phyloP scores from a whole-genome alignment of 2,113 vertebrate species.

The Nothobranchius kuhntae region DNA sequence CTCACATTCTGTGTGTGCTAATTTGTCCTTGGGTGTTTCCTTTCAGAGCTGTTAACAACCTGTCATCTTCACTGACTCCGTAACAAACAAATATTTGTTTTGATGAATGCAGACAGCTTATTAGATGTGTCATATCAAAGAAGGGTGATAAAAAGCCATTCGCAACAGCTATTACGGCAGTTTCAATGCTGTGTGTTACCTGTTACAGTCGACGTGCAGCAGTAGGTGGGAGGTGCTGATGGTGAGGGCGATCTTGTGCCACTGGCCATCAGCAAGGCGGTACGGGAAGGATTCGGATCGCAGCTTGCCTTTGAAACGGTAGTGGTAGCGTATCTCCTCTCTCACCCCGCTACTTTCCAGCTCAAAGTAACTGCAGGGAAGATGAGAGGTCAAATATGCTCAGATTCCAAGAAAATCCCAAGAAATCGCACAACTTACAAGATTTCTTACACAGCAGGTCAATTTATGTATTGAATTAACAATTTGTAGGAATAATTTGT shows the following conservation, averaged over 20 bases:
- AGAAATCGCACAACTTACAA: neutral
- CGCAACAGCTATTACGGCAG: slow-evolving; percentile 3
- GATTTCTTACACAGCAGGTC: neutral
- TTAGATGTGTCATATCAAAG: slow-evolving; percentile 47
- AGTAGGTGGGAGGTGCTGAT: slow-evolving; percentile 89
- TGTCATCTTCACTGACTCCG: slow-evolving; percentile 35
- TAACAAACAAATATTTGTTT: slow-evolving; percentile 48
- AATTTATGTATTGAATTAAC: neutral
- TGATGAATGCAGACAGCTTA: slow-evolving; percentile 54
- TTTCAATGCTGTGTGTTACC: slow-evolving; percentile 71
- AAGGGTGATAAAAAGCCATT: slow-evolving; percentile 26
- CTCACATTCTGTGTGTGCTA: slow-evolving; percentile 9
- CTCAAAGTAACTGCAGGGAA: slow-evolving; percentile 88
- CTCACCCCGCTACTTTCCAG: slow-evolving; percentile 93
- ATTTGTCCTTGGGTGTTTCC: slow-evolving; percentile 36
- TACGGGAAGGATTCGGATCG: slow-evolving; percentile 92
- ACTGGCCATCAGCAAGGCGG: slow-evolving; percentile 90
- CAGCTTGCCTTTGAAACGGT: slow-evolving; percentile 85
- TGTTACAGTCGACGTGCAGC: slow-evolving; percentile 93
- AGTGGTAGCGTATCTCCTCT: slow-evolving; percentile 93
- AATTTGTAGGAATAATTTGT: neutral
- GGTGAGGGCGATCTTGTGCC: slow-evolving; percentile 89
- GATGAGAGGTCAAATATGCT: slow-evolving; percentile 20
- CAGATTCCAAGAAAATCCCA: neutral
- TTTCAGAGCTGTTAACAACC: slow-evolving; percentile 24